Base-by-base conservation (phyloP, 2,113 vertebrate genomes). In the Ceyx margarethae region DNA sequence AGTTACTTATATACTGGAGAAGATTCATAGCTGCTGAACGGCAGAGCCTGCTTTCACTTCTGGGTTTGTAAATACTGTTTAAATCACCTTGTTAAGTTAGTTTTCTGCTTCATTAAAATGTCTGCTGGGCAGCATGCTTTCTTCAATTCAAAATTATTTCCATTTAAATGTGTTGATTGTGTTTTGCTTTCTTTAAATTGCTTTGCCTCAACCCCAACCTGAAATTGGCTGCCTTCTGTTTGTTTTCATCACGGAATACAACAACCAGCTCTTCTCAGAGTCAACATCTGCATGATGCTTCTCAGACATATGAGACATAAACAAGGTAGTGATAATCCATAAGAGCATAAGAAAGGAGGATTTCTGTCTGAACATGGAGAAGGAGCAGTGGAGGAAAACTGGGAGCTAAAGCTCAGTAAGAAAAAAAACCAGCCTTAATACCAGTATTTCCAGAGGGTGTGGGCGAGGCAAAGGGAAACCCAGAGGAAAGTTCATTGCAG, bases 101-200 rank as follows among this genome's bases (percentile, higher is more conserved):
- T 9, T 31, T 42, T 81, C 85, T 57, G 8, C 50, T 85, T 85
- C 65, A 73, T 85, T 79, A 82, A 85, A 72, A 68, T 56, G 25
- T 48, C 53, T 75, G 15, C 28, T 72, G 66, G 17, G 28, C 42
- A 85, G 14, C 45, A 68, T 9, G 15, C 22, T 83, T 90, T 57
- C 46, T 57, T 89, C 54, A 79, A 68, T 48, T 85, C 45, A 85
- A 56, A 91, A 69, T 69, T 23, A 76, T 91, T 94, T 85, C 29
- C 31, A 45, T 72, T 93, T 82, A 68, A 60, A 74, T 25, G 3
- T 5, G 3, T 61, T 58, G 43, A 14, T 58, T 75, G 8, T 56
- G 23, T 60, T 76, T 66, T 18, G 3, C 58, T 90, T 85, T 64
- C 33, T 65, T 81, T 51, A 85, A 80, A 42, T 69, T 85, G 17